phyloP scores from a whole-genome alignment of 2,888 invertebrate species.

The Xylophagus ater region DNA sequence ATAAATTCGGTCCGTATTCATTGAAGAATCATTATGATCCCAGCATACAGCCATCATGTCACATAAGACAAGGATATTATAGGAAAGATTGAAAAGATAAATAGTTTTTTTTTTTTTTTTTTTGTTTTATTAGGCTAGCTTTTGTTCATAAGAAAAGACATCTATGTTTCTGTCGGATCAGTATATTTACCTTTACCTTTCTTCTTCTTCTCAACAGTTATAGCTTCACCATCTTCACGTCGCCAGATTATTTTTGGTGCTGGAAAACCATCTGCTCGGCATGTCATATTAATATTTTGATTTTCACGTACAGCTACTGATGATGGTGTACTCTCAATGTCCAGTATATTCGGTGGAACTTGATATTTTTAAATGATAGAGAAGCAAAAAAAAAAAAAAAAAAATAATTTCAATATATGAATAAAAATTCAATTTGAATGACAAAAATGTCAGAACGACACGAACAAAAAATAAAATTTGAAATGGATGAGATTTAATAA shows the following conservation, averaged over 20 bases:
- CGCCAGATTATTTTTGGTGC: conserved; percentile 89
- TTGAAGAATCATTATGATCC: no score
- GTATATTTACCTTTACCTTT: conserved; percentile 53
- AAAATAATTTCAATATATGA: conserved; percentile 7
- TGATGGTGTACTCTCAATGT: conserved; percentile 81
- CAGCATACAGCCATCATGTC: conserved; percentile 20
- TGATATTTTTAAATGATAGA: background rate
- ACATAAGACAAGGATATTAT: conserved; percentile 13
- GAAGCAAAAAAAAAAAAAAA: background rate
- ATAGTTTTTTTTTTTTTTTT: conserved; percentile 5
- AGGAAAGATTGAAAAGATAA: conserved; percentile 4
- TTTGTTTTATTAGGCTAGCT: background rate
- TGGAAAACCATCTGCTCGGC: conserved; percentile 85
- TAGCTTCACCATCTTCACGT: conserved; percentile 78
- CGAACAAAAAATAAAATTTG: conserved; percentile 1
- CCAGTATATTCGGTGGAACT: conserved; percentile 92
- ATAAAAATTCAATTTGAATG: conserved; percentile 10
- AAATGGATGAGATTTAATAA: conserved; percentile 2
- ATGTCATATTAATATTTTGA: conserved; percentile 85
- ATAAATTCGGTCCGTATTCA: no score
- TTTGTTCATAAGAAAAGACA: conserved; percentile 17
- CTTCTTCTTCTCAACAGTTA: conserved; percentile 72
- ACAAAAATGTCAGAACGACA: conserved; percentile 7
- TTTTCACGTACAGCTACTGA: conserved; percentile 87
- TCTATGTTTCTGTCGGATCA: conserved; percentile 12